phyloP scores from a whole-genome alignment of 1,140 invertebrate genomes.

The Hyposmocoma kahamanoa region DNA sequence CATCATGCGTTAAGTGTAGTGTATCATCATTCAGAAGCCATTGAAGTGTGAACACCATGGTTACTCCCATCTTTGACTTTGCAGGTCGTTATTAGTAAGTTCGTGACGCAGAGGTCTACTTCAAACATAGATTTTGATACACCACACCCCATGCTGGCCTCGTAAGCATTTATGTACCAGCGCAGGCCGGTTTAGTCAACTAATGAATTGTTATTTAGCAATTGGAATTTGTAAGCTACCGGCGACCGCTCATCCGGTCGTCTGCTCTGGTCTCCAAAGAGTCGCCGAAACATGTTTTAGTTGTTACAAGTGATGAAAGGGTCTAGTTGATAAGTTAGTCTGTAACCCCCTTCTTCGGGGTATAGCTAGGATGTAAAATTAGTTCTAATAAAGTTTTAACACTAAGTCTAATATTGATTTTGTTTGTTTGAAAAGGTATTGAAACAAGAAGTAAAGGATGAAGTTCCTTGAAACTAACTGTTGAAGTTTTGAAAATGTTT shows the following conservation, averaged over 20 bases:
- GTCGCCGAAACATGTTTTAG: constrained; percentile 20
- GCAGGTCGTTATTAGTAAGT: constrained; percentile 73
- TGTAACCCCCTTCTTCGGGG: constrained; percentile 33
- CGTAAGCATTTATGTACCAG: constrained; percentile 63
- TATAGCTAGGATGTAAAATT: constrained; percentile 55
- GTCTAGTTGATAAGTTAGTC: constrained; percentile 53
- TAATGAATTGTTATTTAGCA: constrained; percentile 14
- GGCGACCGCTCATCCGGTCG: constrained; percentile 9
- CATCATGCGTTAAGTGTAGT: too few species aligned
- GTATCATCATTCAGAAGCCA: too few species aligned
- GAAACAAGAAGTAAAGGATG: constrained; percentile 76
- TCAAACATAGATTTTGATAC: constrained; percentile 58
- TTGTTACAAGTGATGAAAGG: constrained; percentile 37
- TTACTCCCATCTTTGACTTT: constrained; percentile 70
- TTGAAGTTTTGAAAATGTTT: constrained; percentile 71
- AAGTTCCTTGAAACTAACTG: constrained; percentile 73
- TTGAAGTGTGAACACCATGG: constrained; percentile 34
- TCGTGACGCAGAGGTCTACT: constrained; percentile 51
- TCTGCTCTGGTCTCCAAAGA: constrained; percentile 23
- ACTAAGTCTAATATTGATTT: constrained; percentile 74
- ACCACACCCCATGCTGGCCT: constrained; percentile 44
- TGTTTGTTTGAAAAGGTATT: constrained; percentile 76
- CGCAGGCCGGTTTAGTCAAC: constrained; percentile 26
- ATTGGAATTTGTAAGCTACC: constrained; percentile 27
- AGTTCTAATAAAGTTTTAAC: constrained; percentile 66